phyloP scores from a whole-genome alignment of 2,113 vertebrate species.

The Columbina picui region DNA sequence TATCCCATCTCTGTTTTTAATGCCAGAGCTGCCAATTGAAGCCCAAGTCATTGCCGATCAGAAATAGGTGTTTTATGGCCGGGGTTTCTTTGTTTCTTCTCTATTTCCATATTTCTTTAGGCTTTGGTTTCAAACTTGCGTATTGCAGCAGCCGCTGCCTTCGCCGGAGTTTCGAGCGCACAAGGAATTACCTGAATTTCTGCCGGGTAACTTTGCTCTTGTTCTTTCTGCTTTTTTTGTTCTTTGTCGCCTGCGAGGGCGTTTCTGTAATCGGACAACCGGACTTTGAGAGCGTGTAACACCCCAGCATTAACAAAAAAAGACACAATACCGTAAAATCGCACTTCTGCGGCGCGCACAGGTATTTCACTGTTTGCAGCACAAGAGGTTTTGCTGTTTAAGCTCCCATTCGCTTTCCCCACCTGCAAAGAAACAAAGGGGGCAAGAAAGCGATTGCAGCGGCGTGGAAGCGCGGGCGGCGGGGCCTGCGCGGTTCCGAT shows the following conservation, averaged over 20 bases:
- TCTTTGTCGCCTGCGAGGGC: not conserved
- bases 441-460: not conserved
- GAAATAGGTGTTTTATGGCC: not conserved
- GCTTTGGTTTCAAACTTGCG: not conserved
- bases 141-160: not conserved
- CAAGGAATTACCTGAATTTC: not conserved
- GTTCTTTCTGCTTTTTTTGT: not conserved
- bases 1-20: not conserved
- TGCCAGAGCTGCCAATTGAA: not conserved
- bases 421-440: conserved; percentile 17
- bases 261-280: not conserved
- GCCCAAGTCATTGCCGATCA: not conserved
- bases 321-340: not conserved
- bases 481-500: not conserved
- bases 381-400: not conserved
- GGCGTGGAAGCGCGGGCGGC: not conserved
- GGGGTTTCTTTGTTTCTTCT: not conserved
- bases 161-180: not conserved
- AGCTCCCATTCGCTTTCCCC: not conserved
- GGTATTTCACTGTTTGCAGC: not conserved
- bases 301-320: not conserved
- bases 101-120: not conserved
- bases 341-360: not conserved
- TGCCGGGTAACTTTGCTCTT: not conserved
- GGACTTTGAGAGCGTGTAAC: not conserved